Evolutionary conservation across 2,113 vertebrate species (phyloP).

Genomic region (Pangasianodon gigas): DNA sequence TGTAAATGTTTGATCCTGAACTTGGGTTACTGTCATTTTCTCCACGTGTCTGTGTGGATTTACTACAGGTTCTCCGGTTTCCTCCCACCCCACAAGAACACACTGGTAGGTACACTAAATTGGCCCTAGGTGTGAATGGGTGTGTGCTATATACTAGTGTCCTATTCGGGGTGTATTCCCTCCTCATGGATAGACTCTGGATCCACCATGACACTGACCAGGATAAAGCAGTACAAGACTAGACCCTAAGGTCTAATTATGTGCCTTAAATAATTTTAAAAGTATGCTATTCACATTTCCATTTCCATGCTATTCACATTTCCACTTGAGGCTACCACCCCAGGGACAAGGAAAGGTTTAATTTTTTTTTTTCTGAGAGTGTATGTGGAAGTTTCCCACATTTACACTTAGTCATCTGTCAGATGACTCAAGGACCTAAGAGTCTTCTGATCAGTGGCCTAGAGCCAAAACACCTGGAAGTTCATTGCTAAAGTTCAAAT

Average conservation of each 20-base stretch:
- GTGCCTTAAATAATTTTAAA: background rate
- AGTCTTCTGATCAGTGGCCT: background rate
- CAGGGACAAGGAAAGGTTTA: background rate
- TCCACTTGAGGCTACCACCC: background rate
- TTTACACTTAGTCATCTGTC: background rate
- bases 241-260: background rate
- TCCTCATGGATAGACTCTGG: background rate
- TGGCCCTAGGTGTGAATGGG: background rate
- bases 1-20: background rate
- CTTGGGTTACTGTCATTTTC: background rate
- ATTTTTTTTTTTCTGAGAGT: background rate
- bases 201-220: background rate
- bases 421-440: background rate
- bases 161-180: background rate
- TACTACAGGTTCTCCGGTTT: background rate
- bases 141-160: background rate
- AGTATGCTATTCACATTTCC: background rate
- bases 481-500: background rate
- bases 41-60: background rate
- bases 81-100: background rate
- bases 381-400: background rate
- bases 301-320: background rate
- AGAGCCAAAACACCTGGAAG: background rate
- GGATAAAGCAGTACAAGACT: background rate
- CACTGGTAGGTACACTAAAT: background rate